Conservation (phyloP, 2,113 vertebrate genomes). For the Leuciscus idus region DNA sequence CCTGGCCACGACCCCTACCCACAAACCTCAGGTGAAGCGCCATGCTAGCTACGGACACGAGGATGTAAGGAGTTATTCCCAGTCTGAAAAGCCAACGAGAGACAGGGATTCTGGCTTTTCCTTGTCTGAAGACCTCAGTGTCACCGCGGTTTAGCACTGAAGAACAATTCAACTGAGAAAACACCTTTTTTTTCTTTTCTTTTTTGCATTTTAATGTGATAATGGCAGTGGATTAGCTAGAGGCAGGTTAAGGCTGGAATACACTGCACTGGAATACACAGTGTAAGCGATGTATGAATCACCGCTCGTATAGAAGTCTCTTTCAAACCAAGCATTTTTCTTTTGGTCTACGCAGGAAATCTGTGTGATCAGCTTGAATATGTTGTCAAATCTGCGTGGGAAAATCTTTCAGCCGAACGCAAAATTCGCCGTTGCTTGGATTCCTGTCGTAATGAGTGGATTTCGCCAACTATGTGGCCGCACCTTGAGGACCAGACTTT, state of each 20-base stretch:
- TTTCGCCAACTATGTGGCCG: neutral
- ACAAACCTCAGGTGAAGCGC: slow-evolving; percentile 76
- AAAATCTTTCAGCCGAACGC: too few relatives aligned
- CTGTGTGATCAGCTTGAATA: neutral
- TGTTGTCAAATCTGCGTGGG: too few relatives aligned
- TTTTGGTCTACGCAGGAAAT: neutral
- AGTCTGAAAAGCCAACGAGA: slow-evolving; percentile 79
- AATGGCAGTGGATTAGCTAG: slow-evolving; percentile 1
- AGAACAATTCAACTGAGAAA: neutral
- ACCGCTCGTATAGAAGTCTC: neutral
- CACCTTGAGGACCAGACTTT: neutral
- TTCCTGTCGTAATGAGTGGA: neutral
- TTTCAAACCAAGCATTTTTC: neutral
- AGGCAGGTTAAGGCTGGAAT: slow-evolving; percentile 19
- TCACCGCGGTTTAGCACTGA: slow-evolving; percentile 79
- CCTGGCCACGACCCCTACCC: slow-evolving; percentile 61
- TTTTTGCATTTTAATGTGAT: neutral
- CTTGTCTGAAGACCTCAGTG: slow-evolving; percentile 85
- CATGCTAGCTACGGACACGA: slow-evolving; percentile 80
- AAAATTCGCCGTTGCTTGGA: neutral
- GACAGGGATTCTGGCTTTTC: slow-evolving; percentile 87
- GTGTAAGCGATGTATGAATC: neutral
- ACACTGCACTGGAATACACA: neutral
- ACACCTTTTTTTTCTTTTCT: slow-evolving; percentile 19
- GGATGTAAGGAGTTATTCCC: slow-evolving; percentile 75